Evolutionary conservation across 2,113 vertebrate species (phyloP), one percentile per base, ranked within the genome.

Genomic region (Willisornis vidua): DNA sequence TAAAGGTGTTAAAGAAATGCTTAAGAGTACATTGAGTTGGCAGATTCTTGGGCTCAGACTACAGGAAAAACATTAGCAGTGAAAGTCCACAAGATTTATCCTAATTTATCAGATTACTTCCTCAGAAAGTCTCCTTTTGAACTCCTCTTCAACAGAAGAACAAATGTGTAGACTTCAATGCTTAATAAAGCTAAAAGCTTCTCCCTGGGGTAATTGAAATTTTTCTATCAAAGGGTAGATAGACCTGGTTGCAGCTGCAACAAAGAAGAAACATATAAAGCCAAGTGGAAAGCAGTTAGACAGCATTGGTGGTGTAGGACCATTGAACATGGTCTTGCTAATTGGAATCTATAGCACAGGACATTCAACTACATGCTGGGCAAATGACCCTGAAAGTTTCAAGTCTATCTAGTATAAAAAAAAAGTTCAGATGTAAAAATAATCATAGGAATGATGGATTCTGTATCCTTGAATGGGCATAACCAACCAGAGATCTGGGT

Each of bases 101-200:
- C 97, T 98, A 98, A 98, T 98, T 98, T 98, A 97, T 98, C 96
- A 97, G 97, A 98, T 98, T 98, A 98, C 97, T 98, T 98, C 97
- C 97, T 98, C 97, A 96, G 96, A 98, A 97, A 98, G 84, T 79
- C 72, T 94, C 91, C 94, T 96, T 98, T 98, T 98, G 97, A 98
- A 98, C 97, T 96, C 96, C 68, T 97, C 96, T 98, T 97, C 93
- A 95, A 96, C 97, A 97, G 97, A 98, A 98, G 98, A 98, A 98
- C 97, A 98, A 98, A 98, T 97, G 97, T 86, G 94, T 92, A 96
- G 97, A 98, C 97, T 98, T 98, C 98, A 98, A 98, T 98, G 97
- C 98, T 98, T 98, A 98, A 98, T 98, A 98, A 98, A 98, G 97
- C 98, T 98, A 96, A 98, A 98, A 98, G 98, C 97, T 96, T 98